Conservation (phyloP, 2,797 vertebrate genomes). For the Poecile montanus region DNA sequence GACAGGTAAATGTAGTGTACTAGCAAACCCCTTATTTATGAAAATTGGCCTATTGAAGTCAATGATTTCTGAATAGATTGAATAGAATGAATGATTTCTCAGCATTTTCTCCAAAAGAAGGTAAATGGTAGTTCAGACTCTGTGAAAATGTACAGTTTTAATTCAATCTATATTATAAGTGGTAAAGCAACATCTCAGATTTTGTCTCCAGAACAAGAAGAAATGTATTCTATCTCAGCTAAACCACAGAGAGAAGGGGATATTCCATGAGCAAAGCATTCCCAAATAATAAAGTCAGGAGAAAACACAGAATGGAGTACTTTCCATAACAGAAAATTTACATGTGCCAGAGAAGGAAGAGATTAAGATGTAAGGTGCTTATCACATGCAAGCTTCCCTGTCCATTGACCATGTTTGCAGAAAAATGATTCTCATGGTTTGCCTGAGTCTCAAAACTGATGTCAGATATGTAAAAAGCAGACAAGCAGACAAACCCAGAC, state of each 20-base stretch:
- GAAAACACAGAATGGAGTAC: neutral
- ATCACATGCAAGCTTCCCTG: neutral
- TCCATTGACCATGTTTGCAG: neutral
- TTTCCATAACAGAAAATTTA: neutral
- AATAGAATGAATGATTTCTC: neutral
- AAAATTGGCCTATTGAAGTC: neutral
- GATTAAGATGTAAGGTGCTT: neutral
- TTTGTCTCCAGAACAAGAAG: neutral
- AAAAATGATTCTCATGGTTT: neutral
- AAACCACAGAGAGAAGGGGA: neutral
- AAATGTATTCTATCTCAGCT: neutral
- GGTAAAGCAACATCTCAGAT: neutral
- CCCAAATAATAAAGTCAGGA: neutral
- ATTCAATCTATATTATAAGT: neutral
- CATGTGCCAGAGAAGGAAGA: neutral
- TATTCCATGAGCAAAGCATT: neutral
- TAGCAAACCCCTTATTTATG: neutral
- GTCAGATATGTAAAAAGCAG: rapidly evolving
- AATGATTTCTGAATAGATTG: neutral
- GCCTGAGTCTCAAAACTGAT: neutral
- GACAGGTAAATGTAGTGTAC: neutral
- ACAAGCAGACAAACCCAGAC: neutral
- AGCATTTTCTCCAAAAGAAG: neutral
- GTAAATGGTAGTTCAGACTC: neutral
- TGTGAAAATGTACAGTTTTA: neutral